phyloP scores from a whole-genome alignment of 2,797 vertebrate genomes.

The Periparus ater region DNA sequence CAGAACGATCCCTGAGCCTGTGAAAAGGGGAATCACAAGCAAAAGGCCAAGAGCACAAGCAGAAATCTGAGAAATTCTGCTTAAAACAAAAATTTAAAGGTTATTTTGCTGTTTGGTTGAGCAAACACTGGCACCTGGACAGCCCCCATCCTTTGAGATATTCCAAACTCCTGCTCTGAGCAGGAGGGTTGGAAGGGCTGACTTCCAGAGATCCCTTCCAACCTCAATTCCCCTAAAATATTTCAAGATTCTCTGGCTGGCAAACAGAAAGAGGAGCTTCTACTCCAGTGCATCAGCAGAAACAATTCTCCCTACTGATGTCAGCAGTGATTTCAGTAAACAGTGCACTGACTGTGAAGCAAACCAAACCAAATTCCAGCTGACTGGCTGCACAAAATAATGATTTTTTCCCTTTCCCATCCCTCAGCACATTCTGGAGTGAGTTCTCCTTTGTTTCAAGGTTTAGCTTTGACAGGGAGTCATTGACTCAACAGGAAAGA shows the following conservation, averaged over 20 bases:
- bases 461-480: background rate
- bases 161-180: background rate
- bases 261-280: background rate
- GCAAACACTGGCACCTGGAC: background rate
- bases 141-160: background rate
- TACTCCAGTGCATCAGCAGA: background rate
- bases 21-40: background rate
- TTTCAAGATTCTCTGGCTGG: background rate
- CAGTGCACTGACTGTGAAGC: background rate
- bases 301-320: background rate
- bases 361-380: background rate
- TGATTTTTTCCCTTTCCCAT: background rate
- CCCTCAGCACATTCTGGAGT: background rate
- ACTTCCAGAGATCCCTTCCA: background rate
- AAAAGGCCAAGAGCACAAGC: background rate
- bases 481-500: background rate
- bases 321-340: background rate
- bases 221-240: background rate
- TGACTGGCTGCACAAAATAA: background rate
- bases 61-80: background rate
- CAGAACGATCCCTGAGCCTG: background rate
- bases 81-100: background rate
- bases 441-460: background rate
- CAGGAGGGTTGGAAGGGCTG: background rate
- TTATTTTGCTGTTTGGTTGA: background rate